Evolutionary conservation across 1,140 invertebrate genomes (phyloP).

Genomic region (Zaprionus inermis): DNA sequence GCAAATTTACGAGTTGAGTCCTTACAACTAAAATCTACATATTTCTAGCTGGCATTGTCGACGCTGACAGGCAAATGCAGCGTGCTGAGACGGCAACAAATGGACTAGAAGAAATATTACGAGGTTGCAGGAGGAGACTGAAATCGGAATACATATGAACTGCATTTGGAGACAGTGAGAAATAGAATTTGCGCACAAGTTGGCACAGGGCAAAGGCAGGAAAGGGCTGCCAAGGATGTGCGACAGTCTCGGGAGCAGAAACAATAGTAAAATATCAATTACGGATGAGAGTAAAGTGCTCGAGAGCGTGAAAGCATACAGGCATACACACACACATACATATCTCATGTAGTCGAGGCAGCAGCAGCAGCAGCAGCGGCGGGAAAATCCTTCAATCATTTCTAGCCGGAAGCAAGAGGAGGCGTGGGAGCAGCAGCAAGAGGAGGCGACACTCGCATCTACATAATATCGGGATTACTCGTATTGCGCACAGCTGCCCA

Average conservation of each 20-base stretch:
- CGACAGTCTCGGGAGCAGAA: constrained; percentile 35
- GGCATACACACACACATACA: neutral
- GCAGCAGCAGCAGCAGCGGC: constrained; percentile 1
- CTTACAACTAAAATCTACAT: too few relatives aligned
- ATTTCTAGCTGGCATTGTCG: constrained; percentile 11
- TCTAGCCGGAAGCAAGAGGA: constrained; percentile 45
- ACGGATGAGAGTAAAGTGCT: constrained; percentile 73
- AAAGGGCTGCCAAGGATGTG: constrained; percentile 11
- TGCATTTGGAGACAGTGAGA: constrained; percentile 50
- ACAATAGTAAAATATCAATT: constrained; percentile 81
- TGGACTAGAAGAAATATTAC: neutral
- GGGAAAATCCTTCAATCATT: constrained; percentile 78
- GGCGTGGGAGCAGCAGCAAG: neutral
- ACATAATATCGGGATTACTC: constrained; percentile 45
- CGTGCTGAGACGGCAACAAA: constrained; percentile 7
- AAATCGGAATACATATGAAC: constrained; percentile 15
- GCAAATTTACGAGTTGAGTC: neutral
- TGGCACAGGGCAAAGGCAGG: constrained; percentile 37
- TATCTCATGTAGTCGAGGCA: neutral
- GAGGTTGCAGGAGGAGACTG: neutral
- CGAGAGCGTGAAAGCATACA: neutral
- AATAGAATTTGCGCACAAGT: constrained; percentile 78
- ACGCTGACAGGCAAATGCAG: constrained; percentile 22
- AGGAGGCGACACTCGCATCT: constrained; percentile 17
- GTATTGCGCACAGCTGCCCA: constrained; percentile 41